Evolutionary conservation across 2,113 vertebrate genomes (phyloP).

Genomic region (Anolis sagrei): DNA sequence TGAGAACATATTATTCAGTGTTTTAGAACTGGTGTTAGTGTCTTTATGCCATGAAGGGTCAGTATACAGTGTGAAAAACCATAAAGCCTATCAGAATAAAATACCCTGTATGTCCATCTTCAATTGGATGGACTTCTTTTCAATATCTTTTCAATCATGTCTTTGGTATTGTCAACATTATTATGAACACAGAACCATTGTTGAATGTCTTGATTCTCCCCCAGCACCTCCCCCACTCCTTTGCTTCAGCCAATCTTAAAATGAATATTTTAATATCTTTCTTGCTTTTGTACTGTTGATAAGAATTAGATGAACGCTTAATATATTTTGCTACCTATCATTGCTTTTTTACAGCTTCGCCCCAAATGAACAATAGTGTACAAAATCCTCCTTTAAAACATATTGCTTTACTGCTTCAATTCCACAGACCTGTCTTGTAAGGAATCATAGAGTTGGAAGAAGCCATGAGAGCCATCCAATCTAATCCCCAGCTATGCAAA

Average conservation of each 20-base stretch:
- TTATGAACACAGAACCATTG: background rate
- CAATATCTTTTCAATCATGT: conserved; percentile 1
- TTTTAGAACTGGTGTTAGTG: background rate
- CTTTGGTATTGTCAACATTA: background rate
- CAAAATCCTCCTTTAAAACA: background rate
- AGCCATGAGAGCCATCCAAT: too few relatives aligned
- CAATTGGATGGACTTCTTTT: background rate
- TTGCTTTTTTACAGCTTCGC: conserved; percentile 7
- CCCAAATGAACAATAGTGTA: background rate
- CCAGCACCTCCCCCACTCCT: background rate
- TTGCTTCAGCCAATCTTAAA: conserved; percentile 2
- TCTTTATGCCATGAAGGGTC: background rate
- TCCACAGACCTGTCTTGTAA: background rate
- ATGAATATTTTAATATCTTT: conserved; percentile 8
- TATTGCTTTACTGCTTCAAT: background rate
- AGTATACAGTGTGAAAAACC: background rate
- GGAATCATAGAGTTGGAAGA: background rate
- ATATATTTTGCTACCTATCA: conserved; percentile 18
- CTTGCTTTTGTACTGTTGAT: conserved; percentile 4
- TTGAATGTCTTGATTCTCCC: background rate
- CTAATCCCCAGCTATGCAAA: too few relatives aligned
- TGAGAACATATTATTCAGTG: background rate
- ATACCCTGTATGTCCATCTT: background rate
- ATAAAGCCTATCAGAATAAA: background rate
- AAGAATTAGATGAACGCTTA: conserved; percentile 30